phyloP scores from a whole-genome alignment of 1,140 invertebrate genomes.

The Lordiphosa stackelbergi region DNA sequence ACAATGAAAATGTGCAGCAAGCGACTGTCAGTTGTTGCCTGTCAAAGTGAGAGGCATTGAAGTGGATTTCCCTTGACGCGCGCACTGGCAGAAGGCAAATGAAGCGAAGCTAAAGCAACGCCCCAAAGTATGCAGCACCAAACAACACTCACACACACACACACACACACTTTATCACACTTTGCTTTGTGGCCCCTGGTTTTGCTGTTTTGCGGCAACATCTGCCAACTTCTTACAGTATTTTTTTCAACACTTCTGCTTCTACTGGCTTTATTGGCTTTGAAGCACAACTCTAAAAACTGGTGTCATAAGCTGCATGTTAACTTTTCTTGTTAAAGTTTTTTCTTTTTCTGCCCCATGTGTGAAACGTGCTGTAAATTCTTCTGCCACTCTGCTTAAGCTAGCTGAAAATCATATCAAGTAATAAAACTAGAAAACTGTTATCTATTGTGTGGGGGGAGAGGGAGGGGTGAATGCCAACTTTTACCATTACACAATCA shows the following conservation, averaged over 20 bases:
- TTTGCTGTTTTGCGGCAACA: constrained; percentile 30
- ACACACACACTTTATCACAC: constrained; percentile 57
- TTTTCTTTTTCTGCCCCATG: background rate
- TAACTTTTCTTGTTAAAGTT: constrained; percentile 34
- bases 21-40: constrained; percentile 56
- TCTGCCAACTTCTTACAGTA: constrained; percentile 29
- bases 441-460: background rate
- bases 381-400: background rate
- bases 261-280: constrained; percentile 25
- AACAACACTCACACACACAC: constrained; percentile 5
- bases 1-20: constrained; percentile 29
- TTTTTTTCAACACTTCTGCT: background rate
- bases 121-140: constrained; percentile 40
- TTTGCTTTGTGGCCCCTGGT: constrained; percentile 20
- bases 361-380: background rate
- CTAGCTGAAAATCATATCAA: constrained; percentile 17
- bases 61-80: constrained; percentile 45
- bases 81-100: constrained; percentile 33
- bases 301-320: constrained; percentile 32
- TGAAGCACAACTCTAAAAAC: constrained; percentile 24
- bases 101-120: constrained; percentile 24
- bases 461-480: background rate
- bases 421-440: constrained; percentile 2
- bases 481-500: constrained; percentile 8
- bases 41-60: constrained; percentile 43